Evolutionary conservation across 2,113 vertebrate species (phyloP), one percentile per base, ranked within the genome.

Genomic region (Crotophaga sulcirostris): DNA sequence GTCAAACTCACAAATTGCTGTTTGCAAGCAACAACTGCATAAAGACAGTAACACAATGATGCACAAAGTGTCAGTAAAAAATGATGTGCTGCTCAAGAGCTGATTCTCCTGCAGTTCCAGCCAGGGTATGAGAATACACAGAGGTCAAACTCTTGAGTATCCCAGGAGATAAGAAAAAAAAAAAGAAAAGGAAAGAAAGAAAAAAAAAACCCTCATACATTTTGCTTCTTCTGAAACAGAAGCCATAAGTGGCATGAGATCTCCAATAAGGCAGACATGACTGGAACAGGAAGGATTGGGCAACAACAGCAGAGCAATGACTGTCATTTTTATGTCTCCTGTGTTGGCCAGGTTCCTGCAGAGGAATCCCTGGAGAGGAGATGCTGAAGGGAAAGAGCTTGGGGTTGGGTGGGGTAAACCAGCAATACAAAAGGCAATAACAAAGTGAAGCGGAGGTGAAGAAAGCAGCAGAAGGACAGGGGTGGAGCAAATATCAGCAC

Each of bases 361-460:
- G 64, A 78, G 52, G 44, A 78, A 63, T 93, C 84, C 94, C 93
- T 81, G 52, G 94, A 95, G 94, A 87, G 73, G 76, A 78, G 77
- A 59, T 31, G 40, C 60, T 73, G 77, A 95, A 94, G 59, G 93
- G 51, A 95, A 92, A 59, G 51, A 95, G 74, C 31, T 44, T 16
- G 59, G 52, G 76, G 51, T 60, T 52, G 94, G 90, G 91, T 92
- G 94, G 83, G 73, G 92, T 66, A 82, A 87, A 74, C 16, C n/a
- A 56, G 66, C 78, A 59, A 91, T 62, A 90, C 89, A 95, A 93
- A 94, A 91, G 84, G 84, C 62, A 89, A 87, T 94, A 93, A 90
- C 5, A 1, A 87, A 80, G 62, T 29, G 45, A 85, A 91, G 66
- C 33, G 8, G 95, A 85, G 66, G 79, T 68, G 59, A 82, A 89